Conservation (phyloP, 2,797 vertebrate species). For the Halcyon badia region DNA sequence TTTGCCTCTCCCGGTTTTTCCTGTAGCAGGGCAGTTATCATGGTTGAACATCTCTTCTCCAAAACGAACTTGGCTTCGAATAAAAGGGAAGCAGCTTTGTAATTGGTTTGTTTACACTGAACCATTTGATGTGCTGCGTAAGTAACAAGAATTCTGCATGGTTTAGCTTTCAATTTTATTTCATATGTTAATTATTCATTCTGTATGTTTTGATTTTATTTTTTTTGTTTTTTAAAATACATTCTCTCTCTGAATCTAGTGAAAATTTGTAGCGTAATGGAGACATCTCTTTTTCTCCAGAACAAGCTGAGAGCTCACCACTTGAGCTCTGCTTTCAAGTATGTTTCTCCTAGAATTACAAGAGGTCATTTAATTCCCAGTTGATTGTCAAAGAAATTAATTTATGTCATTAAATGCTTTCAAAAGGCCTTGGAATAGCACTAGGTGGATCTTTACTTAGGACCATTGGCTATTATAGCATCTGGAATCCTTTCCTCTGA, state of each 20-base stretch:
- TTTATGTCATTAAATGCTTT: constrained; percentile 8
- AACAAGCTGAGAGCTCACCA: neutral
- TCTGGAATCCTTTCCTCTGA: neutral
- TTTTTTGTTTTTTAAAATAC: neutral
- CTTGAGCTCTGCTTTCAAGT: neutral
- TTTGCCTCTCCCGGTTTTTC: constrained; percentile 34
- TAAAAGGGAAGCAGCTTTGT: constrained; percentile 43
- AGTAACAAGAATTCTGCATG: neutral
- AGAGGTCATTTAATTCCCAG: neutral
- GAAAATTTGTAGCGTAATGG: neutral
- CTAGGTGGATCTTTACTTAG: neutral
- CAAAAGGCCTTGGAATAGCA: neutral
- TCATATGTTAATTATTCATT: neutral
- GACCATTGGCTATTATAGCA: neutral
- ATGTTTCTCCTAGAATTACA: neutral
- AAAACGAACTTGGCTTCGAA: constrained; percentile 61
- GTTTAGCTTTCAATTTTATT: neutral
- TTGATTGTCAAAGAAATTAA: neutral
- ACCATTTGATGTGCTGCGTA: constrained; percentile 8
- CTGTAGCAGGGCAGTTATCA: constrained; percentile 42
- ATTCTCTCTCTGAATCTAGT: neutral
- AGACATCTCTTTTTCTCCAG: neutral
- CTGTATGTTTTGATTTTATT: neutral
- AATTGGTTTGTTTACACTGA: constrained; percentile 63
- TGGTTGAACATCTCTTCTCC: constrained; percentile 49